Evolutionary conservation across 2,113 vertebrate species (phyloP).

Genomic region (Lophotis ruficrista): DNA sequence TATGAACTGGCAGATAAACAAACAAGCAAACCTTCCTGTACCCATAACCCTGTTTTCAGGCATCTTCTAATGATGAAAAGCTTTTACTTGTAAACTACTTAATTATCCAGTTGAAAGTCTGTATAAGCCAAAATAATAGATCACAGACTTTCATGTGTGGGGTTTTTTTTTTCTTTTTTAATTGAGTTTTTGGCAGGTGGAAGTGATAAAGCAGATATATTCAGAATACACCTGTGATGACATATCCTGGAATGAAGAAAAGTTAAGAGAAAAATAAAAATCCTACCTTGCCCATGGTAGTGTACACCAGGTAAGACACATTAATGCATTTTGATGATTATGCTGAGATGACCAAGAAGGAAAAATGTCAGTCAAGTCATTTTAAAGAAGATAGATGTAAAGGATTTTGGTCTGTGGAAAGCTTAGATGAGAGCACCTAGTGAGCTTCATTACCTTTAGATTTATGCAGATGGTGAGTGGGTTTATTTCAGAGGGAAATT

Average conservation of each 20-base stretch:
- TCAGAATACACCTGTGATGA: neutral
- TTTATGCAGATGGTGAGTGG: slow-evolving; percentile 59
- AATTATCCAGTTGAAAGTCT: neutral
- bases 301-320: neutral
- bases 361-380: neutral
- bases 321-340: neutral
- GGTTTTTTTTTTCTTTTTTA: neutral
- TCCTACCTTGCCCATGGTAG: neutral
- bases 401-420: neutral
- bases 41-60: neutral
- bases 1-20: neutral
- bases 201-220: neutral
- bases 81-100: neutral
- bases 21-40: neutral
- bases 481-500: slow-evolving; percentile 34
- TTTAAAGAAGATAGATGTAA: neutral
- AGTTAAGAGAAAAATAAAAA: neutral
- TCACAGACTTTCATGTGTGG: neutral
- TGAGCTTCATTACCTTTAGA: slow-evolving; percentile 48
- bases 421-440: slow-evolving; percentile 6
- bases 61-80: neutral
- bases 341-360: neutral
- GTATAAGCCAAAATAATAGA: neutral
- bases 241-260: neutral
- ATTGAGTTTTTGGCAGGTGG: neutral